These are phyloP conservation scores for Ornithorhynchus anatinus DNA, from an alignment of 2,113 vertebrate species.

Conservation along the genomic window DNA sequence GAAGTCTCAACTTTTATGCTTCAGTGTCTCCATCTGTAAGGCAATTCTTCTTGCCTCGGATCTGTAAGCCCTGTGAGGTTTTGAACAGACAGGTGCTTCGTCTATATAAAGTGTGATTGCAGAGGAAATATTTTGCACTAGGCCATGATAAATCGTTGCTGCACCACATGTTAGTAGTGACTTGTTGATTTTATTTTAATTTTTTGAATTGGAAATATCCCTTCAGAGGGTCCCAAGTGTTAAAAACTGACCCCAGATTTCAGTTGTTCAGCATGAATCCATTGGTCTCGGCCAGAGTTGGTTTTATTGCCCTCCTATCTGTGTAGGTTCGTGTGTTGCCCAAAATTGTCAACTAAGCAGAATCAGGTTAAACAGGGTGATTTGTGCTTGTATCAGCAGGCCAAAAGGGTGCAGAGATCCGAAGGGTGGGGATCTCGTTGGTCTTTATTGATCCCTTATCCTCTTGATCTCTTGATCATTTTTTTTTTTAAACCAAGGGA, in stretches of 20 bases:
- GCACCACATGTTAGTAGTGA: conserved; percentile 15
- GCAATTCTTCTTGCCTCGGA: conserved; percentile 8
- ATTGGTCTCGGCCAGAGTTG: neutral
- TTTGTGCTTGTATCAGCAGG: neutral
- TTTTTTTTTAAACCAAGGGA: too few species aligned
- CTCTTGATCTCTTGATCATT: conserved; percentile 10
- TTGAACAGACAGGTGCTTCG: conserved; percentile 20
- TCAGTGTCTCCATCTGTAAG: conserved; percentile 20
- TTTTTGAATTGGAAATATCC: conserved; percentile 27
- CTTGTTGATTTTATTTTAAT: neutral
- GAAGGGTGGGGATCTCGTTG: too few species aligned
- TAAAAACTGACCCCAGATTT: neutral
- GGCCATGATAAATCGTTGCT: conserved; percentile 43
- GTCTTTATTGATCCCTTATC: neutral
- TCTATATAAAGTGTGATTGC: conserved; percentile 10
- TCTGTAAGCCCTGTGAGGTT: conserved; percentile 35
- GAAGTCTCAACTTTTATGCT: neutral
- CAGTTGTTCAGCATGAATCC: neutral
- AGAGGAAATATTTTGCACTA: conserved; percentile 12
- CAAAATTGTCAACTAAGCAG: conserved; percentile 11
- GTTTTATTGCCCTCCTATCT: conserved; percentile 12
- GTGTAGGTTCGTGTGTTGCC: conserved; percentile 5
- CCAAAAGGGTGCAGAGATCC: too few species aligned
- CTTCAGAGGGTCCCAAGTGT: neutral
- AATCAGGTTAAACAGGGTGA: neutral